Conservation (phyloP, 1,140 invertebrate species). For the Aphelinus atriplicis region DNA sequence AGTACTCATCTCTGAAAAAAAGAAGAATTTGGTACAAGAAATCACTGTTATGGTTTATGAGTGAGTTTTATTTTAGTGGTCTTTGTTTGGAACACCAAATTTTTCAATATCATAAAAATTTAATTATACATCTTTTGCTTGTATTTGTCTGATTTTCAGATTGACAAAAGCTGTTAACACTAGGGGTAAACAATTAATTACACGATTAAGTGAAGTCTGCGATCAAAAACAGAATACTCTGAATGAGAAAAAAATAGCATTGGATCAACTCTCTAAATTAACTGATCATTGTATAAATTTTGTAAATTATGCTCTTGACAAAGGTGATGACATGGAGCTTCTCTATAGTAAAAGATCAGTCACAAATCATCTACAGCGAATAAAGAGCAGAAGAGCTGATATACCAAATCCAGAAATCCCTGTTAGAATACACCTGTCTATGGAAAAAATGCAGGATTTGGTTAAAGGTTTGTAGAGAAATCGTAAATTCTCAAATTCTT, state of each 20-base stretch:
- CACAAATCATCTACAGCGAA: slow-evolving; percentile 78
- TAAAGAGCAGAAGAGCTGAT: slow-evolving; percentile 81
- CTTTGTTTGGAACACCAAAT: background rate
- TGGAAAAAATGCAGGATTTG: slow-evolving; percentile 82
- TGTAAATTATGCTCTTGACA: slow-evolving; percentile 79
- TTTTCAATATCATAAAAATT: background rate
- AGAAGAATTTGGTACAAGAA: slow-evolving; percentile 82
- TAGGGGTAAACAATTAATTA: slow-evolving; percentile 81
- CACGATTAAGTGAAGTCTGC: slow-evolving; percentile 83
- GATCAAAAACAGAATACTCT: slow-evolving; percentile 84
- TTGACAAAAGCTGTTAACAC: slow-evolving; percentile 85
- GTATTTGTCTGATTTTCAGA: slow-evolving; percentile 59
- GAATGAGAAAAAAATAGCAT: slow-evolving; percentile 82
- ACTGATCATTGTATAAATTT: slow-evolving; percentile 89
- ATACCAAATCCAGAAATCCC: slow-evolving; percentile 87
- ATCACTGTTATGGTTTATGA: slow-evolving; percentile 88
- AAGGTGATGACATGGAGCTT: slow-evolving; percentile 84
- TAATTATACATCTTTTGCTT: background rate
- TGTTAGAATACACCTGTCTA: slow-evolving; percentile 78
- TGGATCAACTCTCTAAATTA: slow-evolving; percentile 81
- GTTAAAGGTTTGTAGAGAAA: slow-evolving; percentile 71
- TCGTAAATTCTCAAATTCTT: slow-evolving; percentile 14
- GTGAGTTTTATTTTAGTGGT: slow-evolving; percentile 62
- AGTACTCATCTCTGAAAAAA: slow-evolving; percentile 82
- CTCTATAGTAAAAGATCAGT: slow-evolving; percentile 82